Conservation (phyloP, 2,888 invertebrate genomes). For the Calameuta filiformis region DNA sequence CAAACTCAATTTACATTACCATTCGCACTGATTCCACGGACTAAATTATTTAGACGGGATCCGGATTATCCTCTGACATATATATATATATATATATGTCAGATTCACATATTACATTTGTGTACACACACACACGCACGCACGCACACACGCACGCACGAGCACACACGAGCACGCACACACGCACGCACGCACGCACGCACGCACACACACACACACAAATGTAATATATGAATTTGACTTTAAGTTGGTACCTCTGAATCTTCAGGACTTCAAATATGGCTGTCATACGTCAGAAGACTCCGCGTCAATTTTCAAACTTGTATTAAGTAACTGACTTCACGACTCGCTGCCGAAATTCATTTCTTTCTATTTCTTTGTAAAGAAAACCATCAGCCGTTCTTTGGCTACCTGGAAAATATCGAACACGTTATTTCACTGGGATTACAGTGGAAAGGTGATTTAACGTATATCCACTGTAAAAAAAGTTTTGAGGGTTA, state of each 20-base stretch:
- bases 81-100: background rate
- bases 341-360: background rate
- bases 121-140: too few relatives aligned
- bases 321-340: background rate
- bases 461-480: background rate
- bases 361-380: background rate
- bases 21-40: background rate
- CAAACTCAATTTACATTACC: background rate
- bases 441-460: background rate
- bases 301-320: background rate
- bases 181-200: too few relatives aligned
- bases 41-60: constrained; percentile 1
- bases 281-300: background rate
- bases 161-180: too few relatives aligned
- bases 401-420: background rate
- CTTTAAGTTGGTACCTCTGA: background rate
- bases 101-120: too few relatives aligned
- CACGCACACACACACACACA: too few relatives aligned
- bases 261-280: background rate
- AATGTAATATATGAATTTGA: too few relatives aligned
- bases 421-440: background rate
- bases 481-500: background rate
- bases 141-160: too few relatives aligned
- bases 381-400: background rate
- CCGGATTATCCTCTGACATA: background rate